phyloP scores from a whole-genome alignment of 2,888 invertebrate species.

The Elegia similella region DNA sequence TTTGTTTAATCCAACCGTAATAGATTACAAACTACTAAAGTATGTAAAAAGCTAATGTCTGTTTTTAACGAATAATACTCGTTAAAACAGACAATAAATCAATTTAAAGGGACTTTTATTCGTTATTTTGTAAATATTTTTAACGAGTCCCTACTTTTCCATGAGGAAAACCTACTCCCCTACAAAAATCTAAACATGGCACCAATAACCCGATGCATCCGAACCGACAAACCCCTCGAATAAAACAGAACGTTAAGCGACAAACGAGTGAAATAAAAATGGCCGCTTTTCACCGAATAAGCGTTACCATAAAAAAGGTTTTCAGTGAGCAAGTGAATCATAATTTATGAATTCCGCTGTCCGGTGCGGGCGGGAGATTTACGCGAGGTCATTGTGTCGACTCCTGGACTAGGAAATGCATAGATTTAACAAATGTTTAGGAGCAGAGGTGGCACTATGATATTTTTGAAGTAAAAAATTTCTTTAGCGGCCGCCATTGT shows the following conservation, averaged over 20 bases:
- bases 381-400: constrained; percentile 77
- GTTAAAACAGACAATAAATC: too few species aligned
- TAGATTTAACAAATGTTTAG: constrained; percentile 36
- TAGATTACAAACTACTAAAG: too few species aligned
- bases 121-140: too few species aligned
- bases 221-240: constrained; percentile 37
- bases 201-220: constrained; percentile 12
- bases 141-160: too few species aligned
- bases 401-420: constrained; percentile 50
- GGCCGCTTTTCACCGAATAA: constrained; percentile 73
- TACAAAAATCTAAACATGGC: background rate
- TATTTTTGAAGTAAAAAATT: too few species aligned
- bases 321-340: constrained; percentile 81
- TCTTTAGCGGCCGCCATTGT: background rate
- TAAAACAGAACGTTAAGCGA: constrained; percentile 52
- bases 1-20: too few species aligned
- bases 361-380: constrained; percentile 66
- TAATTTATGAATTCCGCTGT: constrained; percentile 81
- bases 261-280: constrained; percentile 74
- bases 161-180: background rate
- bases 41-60: too few species aligned
- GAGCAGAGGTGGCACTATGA: background rate
- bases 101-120: too few species aligned
- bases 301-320: constrained; percentile 80
- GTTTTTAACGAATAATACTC: too few species aligned